These are phyloP conservation scores for Clarias magur DNA, from an alignment of 2,113 vertebrate species.

Conservation along the genomic window DNA sequence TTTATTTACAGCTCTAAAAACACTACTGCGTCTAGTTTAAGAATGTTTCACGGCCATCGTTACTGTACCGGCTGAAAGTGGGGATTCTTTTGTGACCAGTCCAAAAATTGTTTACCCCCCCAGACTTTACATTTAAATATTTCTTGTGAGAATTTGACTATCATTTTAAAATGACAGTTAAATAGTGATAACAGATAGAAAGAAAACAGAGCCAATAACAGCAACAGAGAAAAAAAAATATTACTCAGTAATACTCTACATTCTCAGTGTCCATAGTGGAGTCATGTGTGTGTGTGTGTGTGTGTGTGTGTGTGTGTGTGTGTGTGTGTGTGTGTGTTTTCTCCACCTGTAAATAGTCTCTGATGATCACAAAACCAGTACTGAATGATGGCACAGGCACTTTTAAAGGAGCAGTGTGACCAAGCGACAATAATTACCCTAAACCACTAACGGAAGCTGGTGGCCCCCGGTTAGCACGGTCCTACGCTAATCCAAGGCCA, in stretches of 20 bases:
- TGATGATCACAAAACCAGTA: constrained; percentile 61
- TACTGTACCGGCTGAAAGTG: constrained; percentile 19
- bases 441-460: background rate
- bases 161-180: background rate
- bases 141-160: constrained; percentile 13
- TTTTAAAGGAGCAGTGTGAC: constrained; percentile 32
- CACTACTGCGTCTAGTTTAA: background rate
- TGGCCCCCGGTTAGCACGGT: background rate
- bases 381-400: constrained; percentile 66
- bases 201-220: background rate
- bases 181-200: background rate
- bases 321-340: background rate
- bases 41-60: background rate
- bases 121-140: constrained; percentile 3
- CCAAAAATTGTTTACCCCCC: background rate
- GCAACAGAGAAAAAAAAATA: constrained; percentile 23
- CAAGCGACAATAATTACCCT: background rate
- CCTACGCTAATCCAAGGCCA: background rate
- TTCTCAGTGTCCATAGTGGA: constrained; percentile 38
- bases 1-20: constrained; percentile 63
- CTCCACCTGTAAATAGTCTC: constrained; percentile 40
- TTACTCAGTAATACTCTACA: constrained; percentile 31
- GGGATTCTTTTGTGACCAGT: background rate
- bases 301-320: background rate
- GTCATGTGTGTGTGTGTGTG: background rate